Base-by-base conservation (phyloP, 2,888 invertebrate species). In the Odontocolon sp. region DNA sequence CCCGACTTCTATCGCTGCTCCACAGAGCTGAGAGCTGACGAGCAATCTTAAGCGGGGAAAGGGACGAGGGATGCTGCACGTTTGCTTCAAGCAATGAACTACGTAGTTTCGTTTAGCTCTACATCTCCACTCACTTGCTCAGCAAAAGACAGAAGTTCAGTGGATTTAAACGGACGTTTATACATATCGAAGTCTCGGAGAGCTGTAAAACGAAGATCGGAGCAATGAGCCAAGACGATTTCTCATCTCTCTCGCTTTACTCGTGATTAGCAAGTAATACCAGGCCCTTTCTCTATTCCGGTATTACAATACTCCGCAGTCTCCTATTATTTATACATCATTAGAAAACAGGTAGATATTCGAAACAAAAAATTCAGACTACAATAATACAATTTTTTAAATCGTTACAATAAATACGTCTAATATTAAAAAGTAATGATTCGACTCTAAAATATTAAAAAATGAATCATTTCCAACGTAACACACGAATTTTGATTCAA, bases 151-250 rank as follows among this genome's bases (percentile, higher is more conserved):
- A 23, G 3, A 50, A 28, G 9, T 23, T 26, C 0, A 2, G 23
- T 26, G 14, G 6, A 56, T 38, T 36, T 18, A 14, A 38, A 38
- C 36, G 9, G 38, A 3, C 33, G 38, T 4, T 56, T 38, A 6
- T 23, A 11, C 8, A 36, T 18, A 11, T 36, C 8, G 31, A 31
- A 11, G 21, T 33, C 9, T 18, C 11, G 26, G 18, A 42, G 52
- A 57, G 75, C 73, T 74, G 80, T 80, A 81, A 82, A n/a, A n/a
- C n/a, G n/a, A 84, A 81, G 71, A 77, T 67, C 61, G 77, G 69
- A 77, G 78, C 81, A 78, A 83, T 80, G 81, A 81, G 79, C 79
- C 71, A 70, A 72, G 66, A 79, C 77, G 38, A 26, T 23, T 4
- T 50, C n/a, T 0, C 31, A 5, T 36, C 18, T 26, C 33, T 26